Evolutionary conservation across 2,888 invertebrate genomes (phyloP), one percentile per base, ranked within the genome.

Genomic region (Meiosimyza decipiens): DNA sequence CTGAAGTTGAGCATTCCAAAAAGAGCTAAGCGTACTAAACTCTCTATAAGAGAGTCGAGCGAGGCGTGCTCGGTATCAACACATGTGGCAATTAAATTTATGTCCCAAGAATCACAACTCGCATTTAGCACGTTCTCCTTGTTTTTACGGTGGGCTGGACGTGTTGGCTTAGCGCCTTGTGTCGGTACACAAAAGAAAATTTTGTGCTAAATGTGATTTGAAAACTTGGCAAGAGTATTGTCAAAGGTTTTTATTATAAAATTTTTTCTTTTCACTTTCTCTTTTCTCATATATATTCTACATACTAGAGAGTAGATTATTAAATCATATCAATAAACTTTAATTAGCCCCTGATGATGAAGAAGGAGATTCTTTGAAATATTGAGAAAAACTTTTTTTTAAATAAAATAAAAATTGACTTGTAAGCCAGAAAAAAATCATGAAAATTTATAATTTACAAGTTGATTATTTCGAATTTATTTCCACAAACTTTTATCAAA

Each of bases 91-190:
- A 72, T 68, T 64, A 60, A 72, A 63, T 67, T 40, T 12, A 55
- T 64, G 63, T 68, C 68, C 63, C 47, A 68, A 66, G 62, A 71
- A 63, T 50, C 65, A 65, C 65, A 51, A 52, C 66, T 69, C 62
- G 66, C 62, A 76, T 71, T 71, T 70, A 66, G 67, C 74, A 73
- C 73, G 72, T 74, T 74, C 72, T 69, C 52, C 62, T 16, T 16
- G 15, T 63, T 40, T 18, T 55, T 9, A 47, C 9, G 47, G 47
- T 28, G 54, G 67, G 47, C 63, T 63, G 67, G 47, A 12, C 47
- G 49, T 55, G 55, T 47, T 15, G 54, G 16, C 55, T 67, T 54
- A 54, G 54, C 67, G 67, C 55, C 47, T 47, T 47, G 16, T 33
- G 9, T 51, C 15, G 55, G 6, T 13, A 67, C 67, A 67, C 55